Base-by-base conservation (phyloP, 2,797 vertebrate genomes). In the Acanthurus lineatus region DNA sequence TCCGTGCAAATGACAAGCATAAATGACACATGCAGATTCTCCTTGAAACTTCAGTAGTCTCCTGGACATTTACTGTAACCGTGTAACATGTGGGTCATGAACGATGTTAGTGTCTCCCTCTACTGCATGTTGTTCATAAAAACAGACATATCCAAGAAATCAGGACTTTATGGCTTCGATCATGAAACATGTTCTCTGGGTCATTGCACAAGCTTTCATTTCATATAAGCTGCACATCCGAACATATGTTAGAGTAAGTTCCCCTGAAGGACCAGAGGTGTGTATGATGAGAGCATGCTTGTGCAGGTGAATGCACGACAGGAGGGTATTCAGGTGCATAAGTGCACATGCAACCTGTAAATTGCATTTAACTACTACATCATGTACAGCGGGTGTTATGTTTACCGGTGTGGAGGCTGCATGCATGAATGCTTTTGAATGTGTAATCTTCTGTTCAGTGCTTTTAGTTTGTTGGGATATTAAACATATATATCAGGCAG, bases 1-100 rank as follows among this genome's bases (percentile, higher is more conserved):
- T 97, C 83, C 76, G 96, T 49, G 32, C 32, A 35, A 35, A 35
- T 35, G 32, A 35, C 5, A 6, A 35, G 5, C 32, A 35, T 35
- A 7, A 35, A 35, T 7, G 6, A 35, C 32, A 35, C 32, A 35
- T 35, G 5, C 32, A 35, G 32, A 35, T 35, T 35, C 32, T 35
- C 32, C 32, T 35, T 35, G 32, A 35, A 35, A 35, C 32, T 35
- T 35, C 32, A 35, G 32, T 7, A 35, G 32, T 22, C 12, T 66
- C 22, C 14, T 53, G 16, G 1, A n/a, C 28, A 20, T 14, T 54
- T 35, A 9, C 22, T 53, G 38, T 25, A 40, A 16, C 28, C 7
- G 17, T 9, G 61, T 42, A 28, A 38, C 17, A 10, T 32, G 22
- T 45, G 40, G 35, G 52, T 51, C 25, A 40, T 35, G 35, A 56